Percentiles rank a stretch among this genome's conserved stretches.
phyloP scores from a whole-genome alignment of 2,888 invertebrate genomes.

The Amblyjoppa proteus region DNA sequence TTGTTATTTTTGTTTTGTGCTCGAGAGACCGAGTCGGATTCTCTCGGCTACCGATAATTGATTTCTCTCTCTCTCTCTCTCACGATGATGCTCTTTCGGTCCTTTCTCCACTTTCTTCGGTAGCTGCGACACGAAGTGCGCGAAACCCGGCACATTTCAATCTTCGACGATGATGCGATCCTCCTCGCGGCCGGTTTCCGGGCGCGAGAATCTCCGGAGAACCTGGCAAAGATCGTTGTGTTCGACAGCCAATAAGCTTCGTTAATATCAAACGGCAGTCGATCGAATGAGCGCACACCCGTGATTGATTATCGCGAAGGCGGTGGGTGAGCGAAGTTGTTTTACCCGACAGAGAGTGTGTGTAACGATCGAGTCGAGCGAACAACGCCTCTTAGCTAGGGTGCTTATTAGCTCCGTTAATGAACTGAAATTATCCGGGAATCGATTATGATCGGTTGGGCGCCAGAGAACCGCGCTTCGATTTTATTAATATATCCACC shows the following conservation, averaged over 20 bases:
- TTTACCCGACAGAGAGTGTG: background rate
- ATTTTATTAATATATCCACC: constrained; percentile 42
- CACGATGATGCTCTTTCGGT: background rate
- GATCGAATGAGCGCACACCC: constrained; percentile 60
- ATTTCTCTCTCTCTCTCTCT: constrained; percentile 29
- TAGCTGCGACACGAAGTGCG: constrained; percentile 1
- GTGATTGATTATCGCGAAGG: constrained; percentile 65
- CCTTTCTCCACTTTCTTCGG: constrained; percentile 20
- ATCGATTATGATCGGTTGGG: constrained; percentile 54
- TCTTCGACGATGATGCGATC: constrained; percentile 8
- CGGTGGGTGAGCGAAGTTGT: constrained; percentile 7
- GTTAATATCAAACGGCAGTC: constrained; percentile 69
- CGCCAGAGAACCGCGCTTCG: background rate
- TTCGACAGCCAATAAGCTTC: constrained; percentile 70
- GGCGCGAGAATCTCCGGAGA: background rate
- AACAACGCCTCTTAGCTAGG: constrained; percentile 58
- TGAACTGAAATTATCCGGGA: constrained; percentile 68
- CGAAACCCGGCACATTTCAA: background rate
- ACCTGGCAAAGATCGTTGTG: constrained; percentile 51
- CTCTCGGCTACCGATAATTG: constrained; percentile 24
- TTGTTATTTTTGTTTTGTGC: background rate
- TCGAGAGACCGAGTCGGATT: constrained; percentile 7
- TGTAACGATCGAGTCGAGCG: background rate
- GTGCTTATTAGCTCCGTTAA: constrained; percentile 69
- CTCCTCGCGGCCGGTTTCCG: constrained; percentile 5